Evolutionary conservation across 2,888 invertebrate species (phyloP).

Genomic region (Orchesellides sinensis): DNA sequence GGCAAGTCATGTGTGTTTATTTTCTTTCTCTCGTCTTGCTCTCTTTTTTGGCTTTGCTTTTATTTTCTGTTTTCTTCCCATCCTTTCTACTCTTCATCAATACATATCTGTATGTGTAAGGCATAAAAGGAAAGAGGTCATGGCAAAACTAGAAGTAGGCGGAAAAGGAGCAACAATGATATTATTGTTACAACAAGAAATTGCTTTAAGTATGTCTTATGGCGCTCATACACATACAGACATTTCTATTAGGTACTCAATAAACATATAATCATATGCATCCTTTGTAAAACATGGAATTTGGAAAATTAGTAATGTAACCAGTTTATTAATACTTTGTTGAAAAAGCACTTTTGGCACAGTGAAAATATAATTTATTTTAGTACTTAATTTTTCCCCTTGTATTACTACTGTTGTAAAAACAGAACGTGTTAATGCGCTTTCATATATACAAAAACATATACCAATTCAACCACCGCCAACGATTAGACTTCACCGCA

Average conservation of each 20-base stretch:
- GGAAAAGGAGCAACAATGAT: not conserved
- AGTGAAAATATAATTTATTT: no score
- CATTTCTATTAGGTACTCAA: no score
- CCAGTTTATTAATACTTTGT: conserved; percentile 20
- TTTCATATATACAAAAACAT: no score
- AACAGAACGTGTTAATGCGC: no score
- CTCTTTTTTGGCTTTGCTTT: conserved; percentile 8
- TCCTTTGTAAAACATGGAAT: not conserved
- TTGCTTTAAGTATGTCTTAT: no score
- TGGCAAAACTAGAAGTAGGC: not conserved
- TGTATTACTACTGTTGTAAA: no score
- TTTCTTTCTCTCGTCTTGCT: conserved; percentile 7
- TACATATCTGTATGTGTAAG: not conserved
- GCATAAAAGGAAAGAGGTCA: not conserved
- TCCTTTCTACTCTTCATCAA: conserved; percentile 3
- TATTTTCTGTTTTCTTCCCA: conserved; percentile 15
- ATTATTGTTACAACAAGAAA: no score
- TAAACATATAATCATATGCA: not conserved
- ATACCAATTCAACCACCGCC: no score
- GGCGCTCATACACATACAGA: not conserved
- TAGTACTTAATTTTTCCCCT: no score
- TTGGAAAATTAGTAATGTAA: not conserved
- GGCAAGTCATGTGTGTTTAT: not conserved
- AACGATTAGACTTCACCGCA: no score
- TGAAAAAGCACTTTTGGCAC: conserved; percentile 19